phyloP scores from a whole-genome alignment of 2,797 vertebrate species.

The Aulostomus chinensis region DNA sequence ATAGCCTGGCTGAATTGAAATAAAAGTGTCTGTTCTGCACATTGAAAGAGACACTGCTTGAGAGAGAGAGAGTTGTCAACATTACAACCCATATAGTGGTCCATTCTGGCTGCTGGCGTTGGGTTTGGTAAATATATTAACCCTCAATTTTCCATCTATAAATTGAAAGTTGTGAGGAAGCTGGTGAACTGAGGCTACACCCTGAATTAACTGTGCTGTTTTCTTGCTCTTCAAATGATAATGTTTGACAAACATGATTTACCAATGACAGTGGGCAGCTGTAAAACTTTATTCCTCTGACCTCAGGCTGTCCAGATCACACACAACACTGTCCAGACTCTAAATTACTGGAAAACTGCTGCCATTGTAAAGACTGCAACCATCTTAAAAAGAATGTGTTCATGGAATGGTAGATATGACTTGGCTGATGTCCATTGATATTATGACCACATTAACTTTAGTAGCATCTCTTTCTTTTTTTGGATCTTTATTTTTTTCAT shows the following conservation, averaged over 20 bases:
- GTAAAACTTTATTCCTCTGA: not conserved
- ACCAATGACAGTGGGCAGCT: slow-evolving; percentile 8
- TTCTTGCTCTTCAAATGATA: not conserved
- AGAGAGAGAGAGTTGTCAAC: slow-evolving; percentile 26
- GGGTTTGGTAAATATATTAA: slow-evolving; percentile 11
- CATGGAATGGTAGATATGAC: not conserved
- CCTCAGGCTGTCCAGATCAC: slow-evolving; percentile 17
- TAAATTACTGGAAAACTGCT: slow-evolving; percentile 36
- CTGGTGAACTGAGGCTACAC: slow-evolving; percentile 9
- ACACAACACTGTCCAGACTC: slow-evolving; percentile 28
- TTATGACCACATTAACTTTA: too few relatives aligned
- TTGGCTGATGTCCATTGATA: not conserved
- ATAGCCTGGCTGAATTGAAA: slow-evolving; percentile 38
- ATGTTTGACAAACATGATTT: slow-evolving; percentile 17
- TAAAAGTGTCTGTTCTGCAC: slow-evolving; percentile 32
- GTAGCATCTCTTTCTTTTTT: too few relatives aligned
- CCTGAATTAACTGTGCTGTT: slow-evolving; percentile 1
- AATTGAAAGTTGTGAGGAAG: too few relatives aligned
- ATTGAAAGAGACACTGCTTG: slow-evolving; percentile 22
- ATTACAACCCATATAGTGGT: slow-evolving; percentile 13
- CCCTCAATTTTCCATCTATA: not conserved
- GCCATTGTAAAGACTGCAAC: too few relatives aligned
- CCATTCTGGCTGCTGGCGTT: slow-evolving; percentile 13
- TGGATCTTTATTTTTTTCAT: too few relatives aligned
- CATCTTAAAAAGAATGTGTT: too few relatives aligned